Evolutionary conservation across 2,113 vertebrate species (phyloP).

Genomic region (Apaloderma vittatum): DNA sequence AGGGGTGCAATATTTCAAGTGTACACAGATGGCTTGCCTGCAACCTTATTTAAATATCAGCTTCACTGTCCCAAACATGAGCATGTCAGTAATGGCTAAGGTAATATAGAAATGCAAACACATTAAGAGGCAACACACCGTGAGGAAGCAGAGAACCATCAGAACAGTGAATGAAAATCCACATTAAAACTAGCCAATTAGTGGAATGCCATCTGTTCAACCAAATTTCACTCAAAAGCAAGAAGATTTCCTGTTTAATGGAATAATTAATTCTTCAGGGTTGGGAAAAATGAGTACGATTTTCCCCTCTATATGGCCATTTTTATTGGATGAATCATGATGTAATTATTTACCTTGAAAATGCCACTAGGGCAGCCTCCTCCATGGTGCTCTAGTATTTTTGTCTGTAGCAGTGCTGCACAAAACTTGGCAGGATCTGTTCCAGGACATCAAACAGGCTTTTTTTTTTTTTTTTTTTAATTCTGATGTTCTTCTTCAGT

Average conservation of each 20-base stretch:
- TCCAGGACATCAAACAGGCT: background rate
- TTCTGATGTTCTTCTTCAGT: background rate
- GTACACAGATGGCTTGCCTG: background rate
- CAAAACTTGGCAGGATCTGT: background rate
- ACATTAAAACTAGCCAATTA: background rate
- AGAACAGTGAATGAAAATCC: background rate
- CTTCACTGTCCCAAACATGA: background rate
- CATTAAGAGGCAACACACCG: background rate
- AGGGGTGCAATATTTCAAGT: background rate
- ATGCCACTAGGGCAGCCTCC: background rate
- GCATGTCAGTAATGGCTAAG: background rate
- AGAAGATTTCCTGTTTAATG: background rate
- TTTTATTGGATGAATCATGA: background rate
- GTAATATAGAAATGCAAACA: background rate
- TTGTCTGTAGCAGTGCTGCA: background rate
- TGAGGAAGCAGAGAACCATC: background rate
- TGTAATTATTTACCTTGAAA: background rate
- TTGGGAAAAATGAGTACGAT: background rate
- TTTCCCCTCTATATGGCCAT: background rate
- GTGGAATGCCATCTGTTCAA: slow-evolving; percentile 25
- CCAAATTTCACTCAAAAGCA: background rate
- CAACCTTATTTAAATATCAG: background rate
- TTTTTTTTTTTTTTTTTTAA: background rate
- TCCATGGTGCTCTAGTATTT: background rate
- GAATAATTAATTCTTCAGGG: background rate